phyloP scores from a whole-genome alignment of 2,888 invertebrate genomes.

The Rhimphoctona megacephalus region DNA sequence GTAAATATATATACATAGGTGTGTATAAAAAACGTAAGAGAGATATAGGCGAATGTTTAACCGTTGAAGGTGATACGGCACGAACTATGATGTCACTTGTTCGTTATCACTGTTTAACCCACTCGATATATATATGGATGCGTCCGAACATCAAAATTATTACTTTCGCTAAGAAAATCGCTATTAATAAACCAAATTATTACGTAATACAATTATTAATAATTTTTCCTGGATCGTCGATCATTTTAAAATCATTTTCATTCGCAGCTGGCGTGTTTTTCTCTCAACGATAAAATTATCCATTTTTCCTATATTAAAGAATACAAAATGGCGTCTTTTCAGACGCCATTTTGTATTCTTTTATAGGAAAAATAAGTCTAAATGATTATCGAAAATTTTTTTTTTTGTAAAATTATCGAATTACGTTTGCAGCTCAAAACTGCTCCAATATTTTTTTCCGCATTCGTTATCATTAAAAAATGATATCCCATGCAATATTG shows the following conservation, averaged over 20 bases:
- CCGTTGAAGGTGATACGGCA: conserved; percentile 42
- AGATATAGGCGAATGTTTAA: neutral
- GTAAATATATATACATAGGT: conserved; percentile 12
- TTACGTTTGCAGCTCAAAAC: too few relatives aligned
- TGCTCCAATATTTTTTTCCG: too few relatives aligned
- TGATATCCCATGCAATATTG: too few relatives aligned
- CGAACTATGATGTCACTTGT: conserved; percentile 56
- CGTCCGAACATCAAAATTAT: conserved; percentile 12
- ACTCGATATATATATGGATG: conserved; percentile 42
- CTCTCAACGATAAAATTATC: neutral
- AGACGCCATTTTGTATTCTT: too few relatives aligned
- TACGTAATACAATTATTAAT: neutral
- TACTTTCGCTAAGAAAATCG: neutral
- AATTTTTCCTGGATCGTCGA: neutral
- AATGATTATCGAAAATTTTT: too few relatives aligned
- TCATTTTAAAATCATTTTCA: neutral
- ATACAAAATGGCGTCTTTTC: neutral
- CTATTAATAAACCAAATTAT: neutral
- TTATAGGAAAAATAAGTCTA: too few relatives aligned
- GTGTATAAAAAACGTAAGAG: neutral
- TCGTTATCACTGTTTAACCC: conserved; percentile 63
- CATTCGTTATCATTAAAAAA: too few relatives aligned
- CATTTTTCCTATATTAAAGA: too few relatives aligned
- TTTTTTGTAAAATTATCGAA: too few relatives aligned
- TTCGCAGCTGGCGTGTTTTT: neutral